Base-by-base conservation (phyloP, 30 jellyfish, hydroid and myxozoan genomes). In the Aurelia aurita complex sp. Pacific region DNA sequence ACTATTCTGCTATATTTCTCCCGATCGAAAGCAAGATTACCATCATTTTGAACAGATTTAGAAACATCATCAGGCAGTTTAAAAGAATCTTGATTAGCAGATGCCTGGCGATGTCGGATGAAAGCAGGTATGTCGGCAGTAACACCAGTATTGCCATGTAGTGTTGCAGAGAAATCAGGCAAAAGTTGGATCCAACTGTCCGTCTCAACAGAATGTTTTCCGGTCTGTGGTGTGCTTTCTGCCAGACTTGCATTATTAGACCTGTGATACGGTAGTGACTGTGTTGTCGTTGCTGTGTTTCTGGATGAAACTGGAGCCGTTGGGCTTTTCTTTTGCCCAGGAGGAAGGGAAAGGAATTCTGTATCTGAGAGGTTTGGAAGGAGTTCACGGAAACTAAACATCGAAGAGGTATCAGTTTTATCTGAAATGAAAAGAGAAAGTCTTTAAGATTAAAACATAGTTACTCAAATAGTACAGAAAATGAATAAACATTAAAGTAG, bases 341-440 rank as follows among this genome's bases (percentile, higher is more conserved):
- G 70, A 5, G 93, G 93, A 14, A 84, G 66, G 10, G 87, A 16
- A 12, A 84, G 82, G 36, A 23, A 84, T 4, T 84, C 87, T 8
- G 87, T 71, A 32, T 84, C 93, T 35, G 93, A 61, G 16, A 84
- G 74, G 53, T 67, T 84, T 46, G 93, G 66, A 11, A 60, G 46
- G 40, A 84, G 93, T 43, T 84, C 93, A 10, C 59, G 74, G 64
- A 84, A 77, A 55, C 87, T 84, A 59, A 84, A 67, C 46, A 68
- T 74, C 35, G 83, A 43, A 1, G 89, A 82, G 34, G 50, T 32
- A 15, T 84, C 76, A 53, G 88, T 33, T 18, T 52, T 74, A 13
- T 75, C 93, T 84, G 67, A 5, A 73, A 69, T 19, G 53, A 13
- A 40, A 67, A 79, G 15, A 11, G 19, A n/a, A 16, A 16, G 3